These are phyloP conservation scores for Syngnathus acus DNA, from an alignment of 2,797 vertebrate species.

Conservation along the genomic window DNA sequence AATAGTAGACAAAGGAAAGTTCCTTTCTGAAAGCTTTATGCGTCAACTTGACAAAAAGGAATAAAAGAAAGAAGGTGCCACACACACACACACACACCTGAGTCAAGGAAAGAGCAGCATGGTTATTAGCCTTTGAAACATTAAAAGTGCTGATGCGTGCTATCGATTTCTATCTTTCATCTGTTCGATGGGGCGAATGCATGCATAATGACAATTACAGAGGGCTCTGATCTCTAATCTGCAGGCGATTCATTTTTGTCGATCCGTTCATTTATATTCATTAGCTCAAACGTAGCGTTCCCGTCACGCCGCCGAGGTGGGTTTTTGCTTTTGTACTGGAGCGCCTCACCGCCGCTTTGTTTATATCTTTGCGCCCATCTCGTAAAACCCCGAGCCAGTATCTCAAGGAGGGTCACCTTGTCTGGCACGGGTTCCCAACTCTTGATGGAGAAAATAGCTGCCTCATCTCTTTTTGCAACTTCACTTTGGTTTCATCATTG, in stretches of 20 bases:
- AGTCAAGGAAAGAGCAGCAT: constrained; percentile 11
- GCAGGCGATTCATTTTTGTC: constrained; percentile 50
- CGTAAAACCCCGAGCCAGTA: constrained; percentile 9
- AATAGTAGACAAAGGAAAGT: background rate
- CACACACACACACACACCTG: background rate
- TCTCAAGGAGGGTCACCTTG: constrained; percentile 20
- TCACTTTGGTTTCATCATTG: constrained; percentile 55
- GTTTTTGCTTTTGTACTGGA: constrained; percentile 25
- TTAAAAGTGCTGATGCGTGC: constrained; percentile 59
- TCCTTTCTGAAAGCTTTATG: constrained; percentile 1
- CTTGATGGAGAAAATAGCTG: constrained; percentile 28
- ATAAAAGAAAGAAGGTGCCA: background rate
- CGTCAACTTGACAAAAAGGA: background rate
- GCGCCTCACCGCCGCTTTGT: constrained; percentile 4
- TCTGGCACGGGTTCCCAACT: constrained; percentile 13
- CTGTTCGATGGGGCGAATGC: constrained; percentile 47
- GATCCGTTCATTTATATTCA: constrained; percentile 65
- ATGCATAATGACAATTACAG: constrained; percentile 62
- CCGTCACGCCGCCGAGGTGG: constrained; percentile 36
- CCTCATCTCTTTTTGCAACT: constrained; percentile 38
- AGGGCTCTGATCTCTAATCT: constrained; percentile 60
- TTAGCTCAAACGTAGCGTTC: constrained; percentile 49
- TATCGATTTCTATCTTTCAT: constrained; percentile 62
- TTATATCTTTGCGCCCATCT: constrained; percentile 7
- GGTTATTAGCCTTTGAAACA: constrained; percentile 47